phyloP scores from a whole-genome alignment of 2,888 invertebrate genomes.

The Steinernema carpocapsae region DNA sequence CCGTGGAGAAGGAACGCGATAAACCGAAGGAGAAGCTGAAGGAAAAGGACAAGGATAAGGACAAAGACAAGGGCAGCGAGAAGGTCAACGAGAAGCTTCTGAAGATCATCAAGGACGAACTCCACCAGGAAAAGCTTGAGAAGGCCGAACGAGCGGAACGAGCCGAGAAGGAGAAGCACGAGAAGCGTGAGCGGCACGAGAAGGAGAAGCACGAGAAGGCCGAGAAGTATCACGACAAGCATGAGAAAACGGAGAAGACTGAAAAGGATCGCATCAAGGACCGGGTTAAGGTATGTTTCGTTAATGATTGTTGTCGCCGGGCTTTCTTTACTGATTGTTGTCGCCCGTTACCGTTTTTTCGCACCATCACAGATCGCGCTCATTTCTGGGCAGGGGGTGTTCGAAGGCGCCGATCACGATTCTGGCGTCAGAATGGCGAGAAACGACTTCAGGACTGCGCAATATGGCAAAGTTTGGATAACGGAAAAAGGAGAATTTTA shows the following conservation, averaged over 20 bases:
- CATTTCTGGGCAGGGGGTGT: too few species aligned
- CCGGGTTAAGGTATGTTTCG: neutral
- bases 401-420: too few species aligned
- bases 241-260: too few species aligned
- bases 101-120: slow-evolving; percentile 1
- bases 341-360: too few species aligned
- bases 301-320: too few species aligned
- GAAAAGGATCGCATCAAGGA: slow-evolving; percentile 2
- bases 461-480: too few species aligned
- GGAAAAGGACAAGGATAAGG: slow-evolving; percentile 25
- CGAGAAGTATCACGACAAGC: neutral
- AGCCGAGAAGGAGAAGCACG: slow-evolving; percentile 37
- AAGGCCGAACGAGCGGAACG: slow-evolving; percentile 30
- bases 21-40: neutral
- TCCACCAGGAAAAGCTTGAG: neutral
- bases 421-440: too few species aligned
- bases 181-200: slow-evolving; percentile 39
- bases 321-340: too few species aligned
- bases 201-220: slow-evolving; percentile 34
- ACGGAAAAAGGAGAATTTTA: too few species aligned
- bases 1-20: too few species aligned
- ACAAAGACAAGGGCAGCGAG: slow-evolving; percentile 23
- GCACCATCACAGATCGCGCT: too few species aligned
- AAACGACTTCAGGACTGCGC: too few species aligned
- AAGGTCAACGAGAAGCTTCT: neutral